Evolutionary conservation across 2,113 vertebrate species (phyloP), one percentile per base, ranked within the genome.

Genomic region (Prinia subflava): DNA sequence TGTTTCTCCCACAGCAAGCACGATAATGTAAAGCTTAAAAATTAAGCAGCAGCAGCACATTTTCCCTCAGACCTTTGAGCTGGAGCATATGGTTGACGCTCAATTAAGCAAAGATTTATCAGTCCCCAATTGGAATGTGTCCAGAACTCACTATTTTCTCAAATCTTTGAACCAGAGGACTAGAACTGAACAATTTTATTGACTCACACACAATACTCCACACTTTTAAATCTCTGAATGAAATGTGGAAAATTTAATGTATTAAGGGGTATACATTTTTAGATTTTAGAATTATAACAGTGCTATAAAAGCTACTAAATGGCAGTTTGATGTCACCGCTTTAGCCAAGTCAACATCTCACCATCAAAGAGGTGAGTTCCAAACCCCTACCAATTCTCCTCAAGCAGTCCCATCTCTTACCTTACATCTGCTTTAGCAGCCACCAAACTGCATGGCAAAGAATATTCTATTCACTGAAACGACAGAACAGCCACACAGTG

Each of bases 31-130:
- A 94, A 85, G 67, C 82, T 95, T 88, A 88, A 83, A 88, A 94
- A 88, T 25, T 17, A 93, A 85, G 87, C 44, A 73, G 55, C 78
- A 30, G 84, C 79, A 90, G 79, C 68, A 88, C 75, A 90, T 92
- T 90, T 93, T 88, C 88, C 59, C 83, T 74, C 65, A 93, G 80
- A 92, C 91, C 94, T 96, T 95, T 96, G 82, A 95, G 87, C 93
- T 83, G 82, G 37, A 83, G 87, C 95, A 95, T 94, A 95, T 92
- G 94, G 79, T 14, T 92, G 85, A 83, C 0, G 4, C 30, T 88
- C 93, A 96, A 50, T 91, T 93, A 96, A 93, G 95, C 57, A 55
- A 76, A 91, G 85, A 93, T 59, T 93, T 92, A 83, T 93, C 71
- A 95, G 76, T 56, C 49, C 39, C 64, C 31, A 50, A 68, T 0